Evolutionary conservation across 2,797 vertebrate genomes (phyloP).

Genomic region (Hippoglossus hippoglossus): DNA sequence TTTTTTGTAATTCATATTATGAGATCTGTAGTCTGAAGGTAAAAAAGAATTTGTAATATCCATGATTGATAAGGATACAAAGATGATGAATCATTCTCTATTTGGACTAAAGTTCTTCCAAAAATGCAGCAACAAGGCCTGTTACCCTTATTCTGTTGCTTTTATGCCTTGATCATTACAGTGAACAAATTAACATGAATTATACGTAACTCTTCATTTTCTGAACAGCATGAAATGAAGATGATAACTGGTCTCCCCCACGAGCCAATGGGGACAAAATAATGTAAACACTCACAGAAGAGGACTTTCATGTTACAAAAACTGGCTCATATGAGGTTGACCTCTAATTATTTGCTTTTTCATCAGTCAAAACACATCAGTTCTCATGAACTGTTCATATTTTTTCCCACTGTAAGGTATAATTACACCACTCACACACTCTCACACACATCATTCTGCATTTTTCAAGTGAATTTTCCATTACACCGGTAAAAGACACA

Average conservation of each 20-base stretch:
- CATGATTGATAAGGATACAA: conserved; percentile 13
- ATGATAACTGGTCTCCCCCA: too few relatives aligned
- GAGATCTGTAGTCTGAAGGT: conserved; percentile 12
- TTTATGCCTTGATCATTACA: conserved; percentile 14
- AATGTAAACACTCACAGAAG: background rate
- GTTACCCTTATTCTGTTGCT: conserved; percentile 14
- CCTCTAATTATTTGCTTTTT: too few relatives aligned
- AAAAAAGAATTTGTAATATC: conserved; percentile 19
- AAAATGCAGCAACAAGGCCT: conserved; percentile 3
- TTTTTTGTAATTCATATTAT: conserved; percentile 40
- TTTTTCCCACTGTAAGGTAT: background rate
- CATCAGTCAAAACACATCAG: too few relatives aligned
- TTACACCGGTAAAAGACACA: too few relatives aligned
- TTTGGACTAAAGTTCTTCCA: conserved; percentile 13
- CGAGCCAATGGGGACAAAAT: background rate
- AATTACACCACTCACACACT: background rate
- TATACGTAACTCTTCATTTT: too few relatives aligned
- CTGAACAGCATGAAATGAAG: too few relatives aligned
- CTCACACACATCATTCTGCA: background rate
- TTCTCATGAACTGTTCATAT: background rate
- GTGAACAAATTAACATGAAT: background rate
- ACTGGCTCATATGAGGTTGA: too few relatives aligned
- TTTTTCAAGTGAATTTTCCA: too few relatives aligned
- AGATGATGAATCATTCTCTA: conserved; percentile 32
- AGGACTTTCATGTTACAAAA: too few relatives aligned